phyloP scores from a whole-genome alignment of 2,113 vertebrate species.

The Gila orcuttii region DNA sequence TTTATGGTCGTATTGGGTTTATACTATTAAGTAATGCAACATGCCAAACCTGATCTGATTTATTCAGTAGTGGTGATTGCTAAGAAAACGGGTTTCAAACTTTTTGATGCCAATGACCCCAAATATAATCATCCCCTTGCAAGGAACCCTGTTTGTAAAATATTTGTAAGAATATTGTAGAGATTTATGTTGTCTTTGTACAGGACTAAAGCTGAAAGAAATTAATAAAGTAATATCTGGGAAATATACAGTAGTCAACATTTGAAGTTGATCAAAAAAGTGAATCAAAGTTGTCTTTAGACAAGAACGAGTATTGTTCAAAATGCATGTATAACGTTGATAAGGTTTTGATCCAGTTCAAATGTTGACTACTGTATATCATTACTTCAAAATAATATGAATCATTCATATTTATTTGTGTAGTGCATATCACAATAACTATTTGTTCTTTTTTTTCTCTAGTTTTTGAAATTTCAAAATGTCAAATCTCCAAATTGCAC shows the following conservation, averaged over 20 bases:
- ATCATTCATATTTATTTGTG: not conserved
- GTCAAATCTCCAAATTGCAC: no score
- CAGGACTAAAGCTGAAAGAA: not conserved
- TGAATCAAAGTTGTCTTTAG: no score
- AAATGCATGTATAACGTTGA: no score
- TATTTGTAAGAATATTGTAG: not conserved
- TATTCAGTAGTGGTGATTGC: not conserved
- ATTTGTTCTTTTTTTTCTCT: no score
- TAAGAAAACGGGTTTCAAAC: not conserved
- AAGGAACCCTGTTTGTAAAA: not conserved
- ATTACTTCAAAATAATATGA: not conserved
- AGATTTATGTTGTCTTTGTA: not conserved
- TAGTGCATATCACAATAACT: not conserved
- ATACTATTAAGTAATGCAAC: not conserved
- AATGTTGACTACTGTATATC: not conserved
- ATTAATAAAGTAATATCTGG: not conserved
- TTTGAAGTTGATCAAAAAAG: no score
- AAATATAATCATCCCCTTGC: not conserved
- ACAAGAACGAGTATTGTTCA: no score
- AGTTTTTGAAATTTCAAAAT: no score
- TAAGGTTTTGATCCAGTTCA: no score
- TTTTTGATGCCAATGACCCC: not conserved
- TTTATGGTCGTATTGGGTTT: not conserved
- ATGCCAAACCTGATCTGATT: not conserved
- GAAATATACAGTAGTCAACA: not conserved